A percentile compares a stretch with the other conserved stretches of the same genome.
These are phyloP conservation scores for Cheilosia vulpina DNA, from an alignment of 2,888 invertebrate species.

Conservation along the genomic window DNA sequence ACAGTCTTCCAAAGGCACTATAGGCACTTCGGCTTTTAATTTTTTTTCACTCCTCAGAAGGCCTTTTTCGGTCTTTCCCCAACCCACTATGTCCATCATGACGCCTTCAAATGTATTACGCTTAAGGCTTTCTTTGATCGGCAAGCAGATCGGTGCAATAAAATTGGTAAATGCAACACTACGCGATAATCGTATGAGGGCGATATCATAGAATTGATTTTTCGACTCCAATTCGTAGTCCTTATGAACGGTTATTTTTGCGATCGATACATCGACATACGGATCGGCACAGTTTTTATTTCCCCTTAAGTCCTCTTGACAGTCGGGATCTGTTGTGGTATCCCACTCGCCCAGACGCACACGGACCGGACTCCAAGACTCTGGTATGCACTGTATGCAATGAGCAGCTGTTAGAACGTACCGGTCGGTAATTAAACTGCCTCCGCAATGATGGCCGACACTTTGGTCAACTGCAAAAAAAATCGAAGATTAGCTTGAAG, in stretches of 20 bases:
- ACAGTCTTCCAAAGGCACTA: constrained; percentile 84
- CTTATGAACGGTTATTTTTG: constrained; percentile 87
- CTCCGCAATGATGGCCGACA: constrained; percentile 88
- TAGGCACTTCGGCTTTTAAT: constrained; percentile 84
- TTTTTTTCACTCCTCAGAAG: constrained; percentile 85
- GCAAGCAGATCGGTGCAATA: constrained; percentile 87
- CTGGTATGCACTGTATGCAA: constrained; percentile 88
- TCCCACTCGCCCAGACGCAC: constrained; percentile 83
- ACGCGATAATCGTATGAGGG: constrained; percentile 86
- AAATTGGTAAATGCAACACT: constrained; percentile 85
- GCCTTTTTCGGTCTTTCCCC: constrained; percentile 86
- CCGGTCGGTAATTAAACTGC: constrained; percentile 86
- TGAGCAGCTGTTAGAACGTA: constrained; percentile 91
- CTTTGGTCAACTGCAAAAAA: neutral
- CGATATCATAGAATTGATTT: constrained; percentile 89
- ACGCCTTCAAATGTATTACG: constrained; percentile 81
- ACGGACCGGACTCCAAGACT: constrained; percentile 85
- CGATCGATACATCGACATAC: constrained; percentile 86
- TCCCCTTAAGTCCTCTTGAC: constrained; percentile 77
- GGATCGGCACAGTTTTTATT: constrained; percentile 85
- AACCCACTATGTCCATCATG: constrained; percentile 85
- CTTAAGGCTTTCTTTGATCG: constrained; percentile 79
- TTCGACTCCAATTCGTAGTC: constrained; percentile 85
- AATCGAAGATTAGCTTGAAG: neutral
- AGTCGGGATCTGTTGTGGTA: constrained; percentile 78